phyloP scores from a whole-genome alignment of 2,888 invertebrate species.

The Thymelicus lineola region DNA sequence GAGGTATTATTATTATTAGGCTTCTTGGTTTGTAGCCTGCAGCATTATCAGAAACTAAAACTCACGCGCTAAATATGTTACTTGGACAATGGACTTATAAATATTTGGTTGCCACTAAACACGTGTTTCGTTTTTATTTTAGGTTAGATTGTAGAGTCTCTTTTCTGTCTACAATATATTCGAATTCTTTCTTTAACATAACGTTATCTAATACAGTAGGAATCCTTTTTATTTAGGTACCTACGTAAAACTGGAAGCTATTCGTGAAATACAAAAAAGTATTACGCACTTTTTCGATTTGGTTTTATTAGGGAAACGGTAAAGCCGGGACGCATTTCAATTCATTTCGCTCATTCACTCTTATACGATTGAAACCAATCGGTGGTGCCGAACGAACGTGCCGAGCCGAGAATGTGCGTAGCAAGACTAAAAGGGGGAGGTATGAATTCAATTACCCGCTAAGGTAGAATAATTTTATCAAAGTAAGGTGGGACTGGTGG shows the following conservation, averaged over 20 bases:
- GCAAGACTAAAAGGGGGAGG: slow-evolving; percentile 38
- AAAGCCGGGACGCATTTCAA: slow-evolving; percentile 38
- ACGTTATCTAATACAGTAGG: background rate
- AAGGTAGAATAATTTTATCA: slow-evolving; percentile 36
- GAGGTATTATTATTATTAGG: too few relatives aligned
- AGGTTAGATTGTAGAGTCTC: background rate
- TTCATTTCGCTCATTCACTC: slow-evolving; percentile 38
- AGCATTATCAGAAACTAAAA: slow-evolving; percentile 12
- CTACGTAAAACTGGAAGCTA: slow-evolving; percentile 1
- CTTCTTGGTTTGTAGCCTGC: background rate
- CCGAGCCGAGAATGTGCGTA: slow-evolving; percentile 37
- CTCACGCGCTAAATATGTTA: slow-evolving; percentile 7
- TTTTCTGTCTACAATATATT: background rate
- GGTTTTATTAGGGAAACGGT: slow-evolving; percentile 34
- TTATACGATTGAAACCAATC: slow-evolving; percentile 38
- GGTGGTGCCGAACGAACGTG: slow-evolving; percentile 36
- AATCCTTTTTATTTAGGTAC: slow-evolving; percentile 2
- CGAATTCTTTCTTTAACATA: background rate
- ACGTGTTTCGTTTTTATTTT: slow-evolving; percentile 21
- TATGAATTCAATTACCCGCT: slow-evolving; percentile 37
- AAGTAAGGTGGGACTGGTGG: background rate
- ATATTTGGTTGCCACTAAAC: background rate
- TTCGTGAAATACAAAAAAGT: slow-evolving; percentile 22
- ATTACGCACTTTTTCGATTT: slow-evolving; percentile 38
- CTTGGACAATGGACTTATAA: background rate